A percentile compares a stretch with the other conserved stretches of the same genome.
Evolutionary conservation across 2,797 vertebrate genomes (phyloP).

Genomic region (Ctenosaura bakeri): DNA sequence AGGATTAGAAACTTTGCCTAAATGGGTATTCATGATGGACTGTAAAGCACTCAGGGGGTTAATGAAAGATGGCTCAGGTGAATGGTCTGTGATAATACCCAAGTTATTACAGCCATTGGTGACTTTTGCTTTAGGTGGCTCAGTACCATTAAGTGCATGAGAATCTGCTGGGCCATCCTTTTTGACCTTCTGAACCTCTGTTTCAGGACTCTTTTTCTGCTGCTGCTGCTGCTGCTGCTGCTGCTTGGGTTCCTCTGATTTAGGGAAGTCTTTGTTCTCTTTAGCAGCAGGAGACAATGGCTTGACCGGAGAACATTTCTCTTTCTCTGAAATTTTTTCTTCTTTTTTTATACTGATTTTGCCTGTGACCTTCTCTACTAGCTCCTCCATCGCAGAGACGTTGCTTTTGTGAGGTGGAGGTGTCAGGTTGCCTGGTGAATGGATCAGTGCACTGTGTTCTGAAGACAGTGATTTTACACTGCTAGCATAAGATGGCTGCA

Average conservation of each 20-base stretch:
- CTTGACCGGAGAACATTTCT: slow-evolving; percentile 82
- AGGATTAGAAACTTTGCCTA: slow-evolving; percentile 94
- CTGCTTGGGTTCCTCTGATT: slow-evolving; percentile 84
- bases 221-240: slow-evolving; percentile 73
- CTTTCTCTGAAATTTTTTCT: slow-evolving; percentile 85
- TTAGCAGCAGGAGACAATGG: slow-evolving; percentile 85
- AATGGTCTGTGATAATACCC: slow-evolving; percentile 97
- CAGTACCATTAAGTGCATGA: slow-evolving; percentile 89
- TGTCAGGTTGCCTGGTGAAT: slow-evolving; percentile 91
- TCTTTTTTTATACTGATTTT: slow-evolving; percentile 90
- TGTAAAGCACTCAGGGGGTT: slow-evolving; percentile 96
- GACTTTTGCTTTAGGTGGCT: slow-evolving; percentile 88
- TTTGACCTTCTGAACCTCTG: slow-evolving; percentile 88
- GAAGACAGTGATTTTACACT: slow-evolving; percentile 84
- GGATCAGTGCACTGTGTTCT: slow-evolving; percentile 86
- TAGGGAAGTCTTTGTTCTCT: slow-evolving; percentile 89
- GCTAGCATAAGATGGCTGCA: slow-evolving; percentile 89
- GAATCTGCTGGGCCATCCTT: slow-evolving; percentile 87
- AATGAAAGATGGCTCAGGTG: slow-evolving; percentile 93
- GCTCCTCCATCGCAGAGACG: slow-evolving; percentile 96
- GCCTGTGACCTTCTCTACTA: slow-evolving; percentile 96
- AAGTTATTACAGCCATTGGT: slow-evolving; percentile 94
- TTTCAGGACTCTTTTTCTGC: slow-evolving; percentile 83
- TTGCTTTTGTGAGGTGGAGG: slow-evolving; percentile 95
- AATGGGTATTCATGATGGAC: slow-evolving; percentile 98